Conservation (phyloP, 2,113 vertebrate genomes). For the Alligator mississippiensis region DNA sequence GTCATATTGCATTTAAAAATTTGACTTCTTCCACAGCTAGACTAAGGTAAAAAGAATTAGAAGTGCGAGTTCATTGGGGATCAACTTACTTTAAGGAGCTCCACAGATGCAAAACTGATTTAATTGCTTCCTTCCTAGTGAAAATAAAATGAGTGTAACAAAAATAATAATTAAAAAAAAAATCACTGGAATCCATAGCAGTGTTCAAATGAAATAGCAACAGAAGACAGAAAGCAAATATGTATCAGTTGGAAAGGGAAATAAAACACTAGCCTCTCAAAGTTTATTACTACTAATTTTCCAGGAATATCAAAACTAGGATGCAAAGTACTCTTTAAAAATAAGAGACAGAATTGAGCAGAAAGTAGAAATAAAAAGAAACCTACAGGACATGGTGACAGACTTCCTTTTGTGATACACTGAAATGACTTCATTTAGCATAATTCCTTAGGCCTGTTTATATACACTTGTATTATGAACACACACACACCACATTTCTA, state of each 20-base stretch:
- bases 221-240: not conserved
- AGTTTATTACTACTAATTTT: conserved; percentile 29
- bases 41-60: conserved; percentile 81
- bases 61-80: conserved; percentile 80
- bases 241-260: not conserved
- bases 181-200: conserved; percentile 10
- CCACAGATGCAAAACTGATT: conserved; percentile 68
- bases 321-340: not conserved
- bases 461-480: not conserved
- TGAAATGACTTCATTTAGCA: not conserved
- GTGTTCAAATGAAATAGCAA: conserved; percentile 33
- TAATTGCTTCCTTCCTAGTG: conserved; percentile 61
- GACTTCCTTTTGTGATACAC: not conserved
- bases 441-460: not conserved
- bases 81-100: conserved; percentile 70
- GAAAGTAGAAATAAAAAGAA: not conserved
- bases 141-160: conserved; percentile 62
- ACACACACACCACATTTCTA: not conserved
- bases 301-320: not conserved
- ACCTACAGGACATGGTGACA: too few species aligned
- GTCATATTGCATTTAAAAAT: conserved; percentile 84
- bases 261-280: not conserved
- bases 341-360: too few species aligned
- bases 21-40: conserved; percentile 77
- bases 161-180: conserved; percentile 25